Evolutionary conservation across 2,888 invertebrate species (phyloP), one percentile per base, ranked within the genome.

Genomic region (Lathronympha strigana): DNA sequence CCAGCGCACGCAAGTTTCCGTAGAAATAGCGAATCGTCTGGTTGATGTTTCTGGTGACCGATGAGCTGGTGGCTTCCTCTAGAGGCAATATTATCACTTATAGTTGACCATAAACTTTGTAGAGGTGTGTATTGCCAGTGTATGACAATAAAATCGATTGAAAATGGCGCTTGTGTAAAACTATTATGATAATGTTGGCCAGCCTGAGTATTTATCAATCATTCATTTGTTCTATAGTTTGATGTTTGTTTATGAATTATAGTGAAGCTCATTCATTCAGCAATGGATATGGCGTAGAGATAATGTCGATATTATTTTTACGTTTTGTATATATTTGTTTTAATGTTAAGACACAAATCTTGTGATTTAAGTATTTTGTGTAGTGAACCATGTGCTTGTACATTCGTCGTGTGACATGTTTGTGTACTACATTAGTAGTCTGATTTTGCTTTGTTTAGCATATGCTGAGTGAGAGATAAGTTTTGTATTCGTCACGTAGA

Each of bases 321-420:
- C 87, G 83, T 84, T 87, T 86, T 86, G 82, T 82, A 84, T 83
- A 83, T 84, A 86, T 84, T 84, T 84, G 76, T 82, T 83, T 84
- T 86, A 79, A 75, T 82, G 74, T 79, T 77, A 81, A 81, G 88
- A 91, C 90, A 87, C 88, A 81, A 88, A 90, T 89, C 90, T 75
- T 64, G 72, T 74, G 69, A 45, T 68, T 69, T 76, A 75, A 76
- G 74, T 73, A 68, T 70, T 77, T 75, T 70, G 69, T 71, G 78
- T 77, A 74, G 69, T 67, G 68, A 15, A 17, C 36, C 17, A 66
- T 60, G 64, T 60, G 60, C 38, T 60, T 47, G 60, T 60, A 38
- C 38, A 38, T 45, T 66, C 28, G 17, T 21, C 43, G 38, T 31
- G 45, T 66, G 60, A 60, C 53, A 38, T 66, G 53, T 58, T 64